A percentile compares a stretch with the other conserved stretches of the same genome.
Evolutionary conservation across 2,113 vertebrate species (phyloP).

Genomic region (Gorsachius goisagi): DNA sequence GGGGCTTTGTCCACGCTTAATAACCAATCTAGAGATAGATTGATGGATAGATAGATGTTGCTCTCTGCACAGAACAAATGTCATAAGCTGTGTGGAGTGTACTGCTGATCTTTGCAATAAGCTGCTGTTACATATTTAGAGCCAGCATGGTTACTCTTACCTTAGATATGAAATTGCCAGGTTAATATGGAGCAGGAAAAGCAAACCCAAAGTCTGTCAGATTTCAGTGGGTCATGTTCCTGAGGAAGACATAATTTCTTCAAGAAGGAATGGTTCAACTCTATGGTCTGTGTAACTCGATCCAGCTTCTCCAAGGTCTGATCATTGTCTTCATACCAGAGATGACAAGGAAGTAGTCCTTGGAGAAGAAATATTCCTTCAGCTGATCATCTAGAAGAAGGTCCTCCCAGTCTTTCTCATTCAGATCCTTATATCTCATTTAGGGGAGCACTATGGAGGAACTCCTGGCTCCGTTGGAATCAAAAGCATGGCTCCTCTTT

Average conservation of each 20-base stretch:
- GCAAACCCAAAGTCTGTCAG: background rate
- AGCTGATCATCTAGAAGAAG: background rate
- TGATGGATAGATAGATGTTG: no score
- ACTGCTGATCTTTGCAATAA: background rate
- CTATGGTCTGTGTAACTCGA: background rate
- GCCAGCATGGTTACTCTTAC: background rate
- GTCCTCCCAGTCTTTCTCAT: background rate
- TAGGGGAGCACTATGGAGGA: background rate
- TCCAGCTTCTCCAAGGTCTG: background rate
- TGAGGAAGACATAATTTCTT: background rate
- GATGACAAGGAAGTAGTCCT: background rate
- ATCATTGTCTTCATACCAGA: background rate
- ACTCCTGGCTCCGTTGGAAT: background rate
- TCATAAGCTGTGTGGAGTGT: background rate
- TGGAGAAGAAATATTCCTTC: background rate
- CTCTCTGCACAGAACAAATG: background rate
- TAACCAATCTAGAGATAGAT: background rate
- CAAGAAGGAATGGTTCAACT: background rate
- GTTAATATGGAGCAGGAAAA: background rate
- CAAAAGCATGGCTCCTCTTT: background rate
- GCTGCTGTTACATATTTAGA: background rate
- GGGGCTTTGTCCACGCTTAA: background rate
- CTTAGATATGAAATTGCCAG: background rate
- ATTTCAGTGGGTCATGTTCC: background rate
- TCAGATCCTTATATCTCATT: background rate